Conservation (phyloP, 2,113 vertebrate species). For the Thamnophis sirtalis region DNA sequence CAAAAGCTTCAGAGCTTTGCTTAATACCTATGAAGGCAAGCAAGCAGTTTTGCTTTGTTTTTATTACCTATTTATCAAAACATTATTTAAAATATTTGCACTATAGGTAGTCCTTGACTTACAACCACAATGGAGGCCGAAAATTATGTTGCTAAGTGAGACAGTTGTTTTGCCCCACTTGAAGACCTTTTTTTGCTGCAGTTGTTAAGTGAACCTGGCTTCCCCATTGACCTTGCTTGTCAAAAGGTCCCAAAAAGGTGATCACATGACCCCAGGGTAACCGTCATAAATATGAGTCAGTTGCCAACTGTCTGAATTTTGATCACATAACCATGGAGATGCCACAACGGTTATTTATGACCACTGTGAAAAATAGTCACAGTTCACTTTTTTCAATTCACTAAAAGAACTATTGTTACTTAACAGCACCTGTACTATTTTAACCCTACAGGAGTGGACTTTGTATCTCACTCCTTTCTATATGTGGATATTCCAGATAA, state of each 20-base stretch:
- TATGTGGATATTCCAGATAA: background rate
- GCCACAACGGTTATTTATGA: background rate
- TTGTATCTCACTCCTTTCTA: background rate
- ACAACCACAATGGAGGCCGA: background rate
- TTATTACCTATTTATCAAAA: background rate
- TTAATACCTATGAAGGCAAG: background rate
- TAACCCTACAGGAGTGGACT: background rate
- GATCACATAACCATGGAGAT: background rate
- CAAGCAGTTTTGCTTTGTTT: background rate
- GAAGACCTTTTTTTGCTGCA: background rate
- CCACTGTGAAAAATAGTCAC: background rate
- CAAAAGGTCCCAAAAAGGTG: background rate
- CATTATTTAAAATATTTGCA: background rate
- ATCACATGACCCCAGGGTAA: background rate
- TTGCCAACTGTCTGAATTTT: background rate
- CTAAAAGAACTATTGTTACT: background rate
- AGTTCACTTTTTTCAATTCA: background rate
- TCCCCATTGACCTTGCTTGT: background rate
- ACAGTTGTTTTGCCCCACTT: background rate
- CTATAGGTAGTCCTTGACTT: background rate
- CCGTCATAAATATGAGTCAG: background rate
- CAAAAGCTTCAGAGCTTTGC: background rate
- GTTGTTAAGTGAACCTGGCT: background rate
- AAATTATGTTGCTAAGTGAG: background rate
- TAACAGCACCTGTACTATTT: background rate